These are phyloP conservation scores for Dryomyza anilis DNA, from an alignment of 2,888 invertebrate genomes.

Conservation along the genomic window DNA sequence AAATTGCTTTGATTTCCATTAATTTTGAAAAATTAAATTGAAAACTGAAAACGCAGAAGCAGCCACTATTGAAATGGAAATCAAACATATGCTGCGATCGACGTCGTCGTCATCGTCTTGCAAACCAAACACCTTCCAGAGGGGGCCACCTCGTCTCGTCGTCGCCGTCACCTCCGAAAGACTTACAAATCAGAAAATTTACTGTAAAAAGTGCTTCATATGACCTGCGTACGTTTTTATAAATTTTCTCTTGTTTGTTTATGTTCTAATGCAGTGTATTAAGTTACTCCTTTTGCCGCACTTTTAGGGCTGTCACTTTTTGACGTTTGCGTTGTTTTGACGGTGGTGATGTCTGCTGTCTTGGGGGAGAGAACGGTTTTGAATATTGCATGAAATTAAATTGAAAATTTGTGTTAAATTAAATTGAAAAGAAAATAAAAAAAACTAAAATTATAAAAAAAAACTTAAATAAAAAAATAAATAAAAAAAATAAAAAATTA, in stretches of 20 bases:
- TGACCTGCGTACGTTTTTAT: not conserved
- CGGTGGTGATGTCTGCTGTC: too few species aligned
- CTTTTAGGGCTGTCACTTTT: not conserved
- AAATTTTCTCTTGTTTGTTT: too few species aligned
- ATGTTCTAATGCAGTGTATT: slow-evolving; percentile 3
- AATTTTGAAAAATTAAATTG: slow-evolving; percentile 8
- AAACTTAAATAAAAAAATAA: too few species aligned
- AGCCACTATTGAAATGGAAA: not conserved
- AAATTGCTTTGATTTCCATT: slow-evolving; percentile 26
- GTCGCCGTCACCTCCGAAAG: slow-evolving; percentile 2
- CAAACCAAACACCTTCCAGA: not conserved
- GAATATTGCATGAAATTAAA: too few species aligned
- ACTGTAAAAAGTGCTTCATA: slow-evolving; percentile 9
- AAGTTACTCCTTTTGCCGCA: not conserved
- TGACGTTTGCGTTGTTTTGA: too few species aligned
- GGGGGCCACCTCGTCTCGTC: not conserved
- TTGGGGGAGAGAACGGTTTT: too few species aligned
- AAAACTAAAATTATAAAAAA: too few species aligned
- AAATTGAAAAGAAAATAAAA: too few species aligned
- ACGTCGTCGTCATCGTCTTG: slow-evolving; percentile 7
- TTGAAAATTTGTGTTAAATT: too few species aligned
- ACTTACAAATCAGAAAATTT: not conserved
- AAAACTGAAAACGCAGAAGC: not conserved
- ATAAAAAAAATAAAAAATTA: too few species aligned
- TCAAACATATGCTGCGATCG: not conserved